Evolutionary conservation across 2,888 invertebrate species (phyloP), one percentile per base, ranked within the genome.

Genomic region (Clusia tigrina): DNA sequence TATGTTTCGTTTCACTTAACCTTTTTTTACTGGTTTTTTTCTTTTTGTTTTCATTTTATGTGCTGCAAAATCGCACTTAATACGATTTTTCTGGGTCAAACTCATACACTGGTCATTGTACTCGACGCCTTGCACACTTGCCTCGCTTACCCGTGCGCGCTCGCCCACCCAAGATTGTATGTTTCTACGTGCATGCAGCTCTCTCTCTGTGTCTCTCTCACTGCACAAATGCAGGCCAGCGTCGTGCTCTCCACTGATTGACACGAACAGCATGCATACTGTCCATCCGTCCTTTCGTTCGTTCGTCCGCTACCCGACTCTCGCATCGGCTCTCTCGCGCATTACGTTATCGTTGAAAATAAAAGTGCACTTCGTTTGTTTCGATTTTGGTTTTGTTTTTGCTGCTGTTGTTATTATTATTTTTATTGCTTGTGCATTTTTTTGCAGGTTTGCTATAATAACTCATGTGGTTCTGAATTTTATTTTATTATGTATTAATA

Each of bases 61-160:
- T 38, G 58, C 26, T 58, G 32, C 12, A 32, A 70, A 73, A 68
- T 60, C 65, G 68, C 66, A 72, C 64, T 74, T 69, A 73, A 71
- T 66, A n/a, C 73, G 65, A 70, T 73, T 62, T 73, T 73, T 72
- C 76, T 74, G 76, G 74, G 74, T 74, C 74, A 74, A 63, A 73
- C 63, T 25, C 52, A 67, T 68, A 67, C 23, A 26, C 58, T 58
- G 58, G 58, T 58, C 58, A 58, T 51, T 58, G 52, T 52, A 58
- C 58, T 48, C 58, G n/a, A 37, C 15, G 20, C 6, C 20, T 18
- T 15, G 15, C 5, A 22, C 48, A 48, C 18, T 42, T 42, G 6
- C n/a, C n/a, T 32, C 42, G n/a, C 42, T 42, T 42, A n/a, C 48
- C 9, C 22, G 18, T 18, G 20, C 48, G 18, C n/a, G 9, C 42